Percentiles rank a stretch among this genome's conserved stretches.
Evolutionary conservation across 2,113 vertebrate species (phyloP).

Genomic region (Eublepharis macularius): DNA sequence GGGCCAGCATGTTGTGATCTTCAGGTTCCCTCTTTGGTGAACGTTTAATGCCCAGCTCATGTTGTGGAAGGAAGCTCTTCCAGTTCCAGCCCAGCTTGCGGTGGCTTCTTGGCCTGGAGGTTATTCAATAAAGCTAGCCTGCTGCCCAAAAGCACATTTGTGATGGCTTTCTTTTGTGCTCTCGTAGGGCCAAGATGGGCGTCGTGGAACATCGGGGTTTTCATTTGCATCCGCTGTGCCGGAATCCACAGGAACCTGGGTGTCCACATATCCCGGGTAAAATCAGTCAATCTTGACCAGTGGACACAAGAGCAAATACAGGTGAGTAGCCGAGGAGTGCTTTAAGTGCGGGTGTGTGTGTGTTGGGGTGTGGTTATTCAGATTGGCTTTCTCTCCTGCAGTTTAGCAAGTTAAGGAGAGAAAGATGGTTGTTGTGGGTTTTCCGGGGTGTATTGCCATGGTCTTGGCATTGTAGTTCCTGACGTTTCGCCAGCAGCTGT

Average conservation of each 20-base stretch:
- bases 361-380: background rate
- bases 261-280: constrained; percentile 97
- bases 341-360: background rate
- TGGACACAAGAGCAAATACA: constrained; percentile 99
- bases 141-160: background rate
- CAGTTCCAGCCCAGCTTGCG: constrained; percentile 32
- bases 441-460: no score
- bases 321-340: constrained; percentile 65
- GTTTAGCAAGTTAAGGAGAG: background rate
- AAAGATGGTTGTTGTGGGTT: background rate
- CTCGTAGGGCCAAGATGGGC: constrained; percentile 94
- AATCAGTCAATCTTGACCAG: constrained; percentile 97
- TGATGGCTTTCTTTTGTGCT: background rate
- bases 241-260: constrained; percentile 98
- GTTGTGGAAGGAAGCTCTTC: background rate
- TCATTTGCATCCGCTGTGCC: constrained; percentile 97
- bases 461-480: no score
- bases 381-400: background rate
- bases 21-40: background rate
- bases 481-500: no score
- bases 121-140: background rate
- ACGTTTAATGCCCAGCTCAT: background rate
- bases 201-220: constrained; percentile 97
- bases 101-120: constrained; percentile 32
- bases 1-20: background rate